A percentile compares a stretch with the other conserved stretches of the same genome.
Evolutionary conservation across 1,140 invertebrate genomes (phyloP).

Genomic region (Ceratina japonica): DNA sequence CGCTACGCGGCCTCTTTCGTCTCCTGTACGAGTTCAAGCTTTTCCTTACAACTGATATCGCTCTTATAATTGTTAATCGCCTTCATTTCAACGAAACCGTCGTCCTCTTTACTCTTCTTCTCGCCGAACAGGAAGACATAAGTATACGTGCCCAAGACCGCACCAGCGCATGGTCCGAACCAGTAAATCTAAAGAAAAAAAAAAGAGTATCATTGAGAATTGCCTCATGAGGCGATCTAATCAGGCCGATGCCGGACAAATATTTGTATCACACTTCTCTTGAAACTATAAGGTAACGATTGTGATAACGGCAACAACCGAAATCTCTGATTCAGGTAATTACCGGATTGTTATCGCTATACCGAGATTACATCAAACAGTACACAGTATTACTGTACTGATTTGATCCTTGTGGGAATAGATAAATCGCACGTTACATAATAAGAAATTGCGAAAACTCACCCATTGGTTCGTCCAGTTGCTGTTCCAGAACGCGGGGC

Average conservation of each 20-base stretch:
- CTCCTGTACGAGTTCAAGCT: background rate
- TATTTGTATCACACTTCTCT: conserved; percentile 19
- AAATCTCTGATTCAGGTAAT: background rate
- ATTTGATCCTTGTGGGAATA: conserved; percentile 14
- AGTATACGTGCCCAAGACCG: conserved; percentile 64
- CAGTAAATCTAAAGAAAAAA: conserved; percentile 65
- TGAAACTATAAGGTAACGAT: background rate
- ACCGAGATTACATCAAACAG: conserved; percentile 7
- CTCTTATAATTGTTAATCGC: background rate
- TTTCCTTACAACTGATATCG: background rate
- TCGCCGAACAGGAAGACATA: conserved; percentile 64
- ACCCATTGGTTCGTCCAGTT: conserved; percentile 88
- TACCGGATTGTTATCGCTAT: conserved; percentile 8
- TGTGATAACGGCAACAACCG: background rate
- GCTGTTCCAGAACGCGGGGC: conserved; percentile 85
- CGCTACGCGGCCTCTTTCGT: background rate
- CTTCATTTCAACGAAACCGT: conserved; percentile 3
- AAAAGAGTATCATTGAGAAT: conserved; percentile 25
- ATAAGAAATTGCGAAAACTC: conserved; percentile 6
- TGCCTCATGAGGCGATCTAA: conserved; percentile 8
- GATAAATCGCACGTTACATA: conserved; percentile 3
- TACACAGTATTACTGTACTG: background rate
- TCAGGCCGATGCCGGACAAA: background rate
- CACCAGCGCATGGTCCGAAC: conserved; percentile 66
- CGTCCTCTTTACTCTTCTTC: background rate